These are phyloP conservation scores for Myanophis thanlyinensis DNA, from an alignment of 2,113 vertebrate genomes.

Conservation along the genomic window DNA sequence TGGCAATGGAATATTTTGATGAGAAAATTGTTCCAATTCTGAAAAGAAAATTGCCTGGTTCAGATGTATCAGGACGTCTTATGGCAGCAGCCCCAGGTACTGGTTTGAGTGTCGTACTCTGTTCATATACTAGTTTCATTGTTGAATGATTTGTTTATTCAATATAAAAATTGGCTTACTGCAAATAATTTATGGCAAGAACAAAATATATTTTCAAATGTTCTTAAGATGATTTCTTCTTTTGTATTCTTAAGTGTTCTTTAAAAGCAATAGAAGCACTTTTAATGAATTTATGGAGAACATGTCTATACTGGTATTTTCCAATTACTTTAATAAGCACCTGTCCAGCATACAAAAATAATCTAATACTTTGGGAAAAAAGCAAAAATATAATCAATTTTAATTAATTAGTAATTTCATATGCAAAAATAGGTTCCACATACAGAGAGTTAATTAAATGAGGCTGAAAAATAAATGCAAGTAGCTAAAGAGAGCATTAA, in stretches of 20 bases:
- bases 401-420: neutral
- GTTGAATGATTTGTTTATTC: slow-evolving; percentile 4
- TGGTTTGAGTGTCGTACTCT: neutral
- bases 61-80: slow-evolving; percentile 94
- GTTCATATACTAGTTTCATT: slow-evolving; percentile 11
- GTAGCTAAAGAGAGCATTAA: neutral
- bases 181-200: neutral
- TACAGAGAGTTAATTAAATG: neutral
- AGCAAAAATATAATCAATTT: neutral
- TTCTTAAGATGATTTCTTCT: neutral
- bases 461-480: neutral
- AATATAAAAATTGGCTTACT: neutral
- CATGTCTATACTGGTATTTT: neutral
- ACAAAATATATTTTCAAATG: neutral
- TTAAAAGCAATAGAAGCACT: neutral
- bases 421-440: neutral
- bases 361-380: neutral
- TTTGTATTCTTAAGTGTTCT: neutral
- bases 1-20: slow-evolving; percentile 99
- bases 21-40: slow-evolving; percentile 98
- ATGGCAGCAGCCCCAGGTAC: slow-evolving; percentile 95
- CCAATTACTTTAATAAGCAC: neutral
- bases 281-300: neutral
- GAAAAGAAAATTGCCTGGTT: slow-evolving; percentile 95
- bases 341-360: neutral